Percentiles rank a stretch among this genome's conserved stretches.
Conservation (phyloP, 1,140 invertebrate species). For the Brachionus sp. region DNA sequence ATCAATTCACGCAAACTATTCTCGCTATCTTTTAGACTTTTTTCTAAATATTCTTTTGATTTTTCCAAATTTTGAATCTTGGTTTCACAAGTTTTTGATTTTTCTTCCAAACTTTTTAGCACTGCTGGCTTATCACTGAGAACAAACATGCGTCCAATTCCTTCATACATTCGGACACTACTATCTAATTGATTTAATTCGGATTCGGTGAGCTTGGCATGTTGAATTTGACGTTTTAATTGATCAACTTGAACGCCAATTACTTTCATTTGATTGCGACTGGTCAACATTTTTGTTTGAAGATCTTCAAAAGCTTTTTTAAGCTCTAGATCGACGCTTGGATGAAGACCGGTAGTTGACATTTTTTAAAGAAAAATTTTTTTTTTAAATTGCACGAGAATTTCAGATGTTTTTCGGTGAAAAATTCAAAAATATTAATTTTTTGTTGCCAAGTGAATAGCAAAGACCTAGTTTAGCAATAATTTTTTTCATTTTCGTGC, state of each 20-base stretch:
- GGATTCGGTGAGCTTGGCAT: slow-evolving; percentile 38
- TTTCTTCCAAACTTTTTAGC: slow-evolving; percentile 10
- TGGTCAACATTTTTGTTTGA: slow-evolving; percentile 44
- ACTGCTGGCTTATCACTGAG: slow-evolving; percentile 29
- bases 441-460: slow-evolving; percentile 13
- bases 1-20: slow-evolving; percentile 34
- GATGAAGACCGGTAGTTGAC: slow-evolving; percentile 18
- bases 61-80: slow-evolving; percentile 22
- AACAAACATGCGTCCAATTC: slow-evolving; percentile 45
- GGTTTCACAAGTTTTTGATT: slow-evolving; percentile 1
- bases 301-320: slow-evolving; percentile 45
- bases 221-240: slow-evolving; percentile 44
- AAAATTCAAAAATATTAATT: slow-evolving; percentile 31
- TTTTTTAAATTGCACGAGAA: slow-evolving; percentile 1
- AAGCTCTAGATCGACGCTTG: slow-evolving; percentile 34
- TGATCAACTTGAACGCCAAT: slow-evolving; percentile 44
- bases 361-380: background rate
- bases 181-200: background rate
- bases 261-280: slow-evolving; percentile 18
- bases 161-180: slow-evolving; percentile 37
- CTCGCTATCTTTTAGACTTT: slow-evolving; percentile 44
- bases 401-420: background rate
- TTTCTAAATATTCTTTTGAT: slow-evolving; percentile 21
- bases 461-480: background rate
- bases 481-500: background rate